Evolutionary conservation across 2,888 invertebrate genomes (phyloP), one percentile per base, ranked within the genome.

Genomic region (Blomia tropicalis): DNA sequence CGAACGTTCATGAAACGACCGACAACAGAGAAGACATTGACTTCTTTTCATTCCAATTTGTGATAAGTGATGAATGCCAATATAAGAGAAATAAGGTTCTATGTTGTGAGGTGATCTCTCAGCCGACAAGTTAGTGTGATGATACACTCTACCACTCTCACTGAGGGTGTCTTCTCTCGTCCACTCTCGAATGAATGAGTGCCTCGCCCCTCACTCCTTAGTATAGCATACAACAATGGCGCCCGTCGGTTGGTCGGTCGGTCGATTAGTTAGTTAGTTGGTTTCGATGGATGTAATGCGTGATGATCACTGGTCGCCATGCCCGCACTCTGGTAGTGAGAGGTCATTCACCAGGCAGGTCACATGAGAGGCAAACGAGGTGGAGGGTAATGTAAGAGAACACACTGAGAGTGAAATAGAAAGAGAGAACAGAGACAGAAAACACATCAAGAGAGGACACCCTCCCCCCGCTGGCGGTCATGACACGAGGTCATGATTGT

Each of bases 321-420:
- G n/a, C n/a, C n/a, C n/a, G n/a, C n/a, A n/a, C n/a, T n/a, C n/a
- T n/a, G n/a, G n/a, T n/a, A 25, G 51, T 47, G 27, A 47, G 22
- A 47, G 51, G 51, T 47, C 51, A 47, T 47, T 47, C 51, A 47
- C 51, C n/a, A 7, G 51, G 51, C 51, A 47, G 51, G 51, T 47
- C 51, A 47, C 51, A 19, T 41, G 41, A 41, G 41, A 41, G 41
- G 41, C 41, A 41, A 41, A 14, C 14, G 41, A 41, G 41, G n/a
- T 14, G n/a, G 41, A 41, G 41, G n/a, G 41, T n/a, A 41, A 17
- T 17, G 41, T 17, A 41, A 41, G 41, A 41, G 41, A n/a, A 41
- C 14, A n/a, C 14, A n/a, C 14, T 41, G 41, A n/a, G 14, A n/a
- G 41, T 41, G 41, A 27, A 19, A n/a, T 14, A 19, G 14, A n/a